Evolutionary conservation across 1,140 invertebrate genomes (phyloP).

Genomic region (Drosophila repleta): DNA sequence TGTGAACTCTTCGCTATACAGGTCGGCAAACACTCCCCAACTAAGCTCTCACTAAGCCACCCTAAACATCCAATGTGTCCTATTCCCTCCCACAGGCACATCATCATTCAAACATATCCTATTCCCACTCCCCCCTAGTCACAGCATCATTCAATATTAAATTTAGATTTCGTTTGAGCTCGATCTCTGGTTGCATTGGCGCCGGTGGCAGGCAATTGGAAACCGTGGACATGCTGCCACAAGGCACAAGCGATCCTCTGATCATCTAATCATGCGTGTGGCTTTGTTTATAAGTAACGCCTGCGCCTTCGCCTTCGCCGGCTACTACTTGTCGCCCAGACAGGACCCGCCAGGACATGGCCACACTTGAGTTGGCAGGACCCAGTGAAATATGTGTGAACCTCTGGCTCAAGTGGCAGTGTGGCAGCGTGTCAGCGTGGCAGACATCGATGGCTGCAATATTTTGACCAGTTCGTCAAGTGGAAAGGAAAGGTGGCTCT

Average conservation of each 20-base stretch:
- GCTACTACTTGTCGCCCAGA: slow-evolving; percentile 55
- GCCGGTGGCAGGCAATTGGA: slow-evolving; percentile 51
- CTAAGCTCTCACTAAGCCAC: too few relatives aligned
- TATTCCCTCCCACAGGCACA: too few relatives aligned
- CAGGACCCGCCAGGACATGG: slow-evolving; percentile 58
- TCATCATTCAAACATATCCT: too few relatives aligned
- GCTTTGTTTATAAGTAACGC: slow-evolving; percentile 72
- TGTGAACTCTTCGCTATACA: too few relatives aligned
- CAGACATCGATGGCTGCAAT: slow-evolving; percentile 52
- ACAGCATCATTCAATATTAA: neutral
- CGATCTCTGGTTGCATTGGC: neutral
- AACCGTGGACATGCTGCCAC: slow-evolving; percentile 32
- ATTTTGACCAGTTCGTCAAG: slow-evolving; percentile 48
- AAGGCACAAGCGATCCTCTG: slow-evolving; percentile 12
- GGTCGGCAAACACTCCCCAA: too few relatives aligned
- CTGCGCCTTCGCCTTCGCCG: slow-evolving; percentile 51
- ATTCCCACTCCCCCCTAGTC: too few relatives aligned
- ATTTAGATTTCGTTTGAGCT: neutral
- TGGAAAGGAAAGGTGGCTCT: slow-evolving; percentile 15
- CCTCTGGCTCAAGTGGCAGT: slow-evolving; percentile 31
- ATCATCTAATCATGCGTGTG: slow-evolving; percentile 72
- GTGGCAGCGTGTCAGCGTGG: slow-evolving; percentile 11
- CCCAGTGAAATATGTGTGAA: slow-evolving; percentile 72
- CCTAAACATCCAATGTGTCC: too few relatives aligned
- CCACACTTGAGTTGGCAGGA: slow-evolving; percentile 59